Evolutionary conservation across 2,113 vertebrate genomes (phyloP).

Genomic region (Cyprinodon variegatus): DNA sequence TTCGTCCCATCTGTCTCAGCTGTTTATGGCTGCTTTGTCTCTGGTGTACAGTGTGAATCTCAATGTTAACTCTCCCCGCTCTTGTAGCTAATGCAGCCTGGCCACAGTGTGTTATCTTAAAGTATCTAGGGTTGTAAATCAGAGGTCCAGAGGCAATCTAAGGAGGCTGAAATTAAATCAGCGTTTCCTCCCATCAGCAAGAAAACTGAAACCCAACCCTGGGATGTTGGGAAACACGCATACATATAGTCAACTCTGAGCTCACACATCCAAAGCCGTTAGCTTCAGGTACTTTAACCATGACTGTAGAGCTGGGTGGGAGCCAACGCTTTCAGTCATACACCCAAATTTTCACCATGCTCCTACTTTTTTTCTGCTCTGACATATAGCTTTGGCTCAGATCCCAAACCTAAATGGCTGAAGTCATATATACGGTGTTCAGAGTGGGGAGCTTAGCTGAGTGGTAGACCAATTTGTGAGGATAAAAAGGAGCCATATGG

Average conservation of each 20-base stretch:
- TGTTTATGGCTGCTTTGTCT: slow-evolving; percentile 37
- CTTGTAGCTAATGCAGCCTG: slow-evolving; percentile 41
- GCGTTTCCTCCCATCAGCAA: slow-evolving; percentile 66
- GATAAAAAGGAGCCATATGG: slow-evolving; percentile 64
- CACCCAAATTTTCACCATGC: slow-evolving; percentile 66
- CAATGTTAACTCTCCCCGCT: slow-evolving; percentile 24
- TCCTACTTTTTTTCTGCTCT: slow-evolving; percentile 41
- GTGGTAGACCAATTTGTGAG: slow-evolving; percentile 63
- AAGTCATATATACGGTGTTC: slow-evolving; percentile 62
- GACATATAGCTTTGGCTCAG: slow-evolving; percentile 65
- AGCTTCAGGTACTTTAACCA: slow-evolving; percentile 50
- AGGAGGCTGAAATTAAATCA: slow-evolving; percentile 71
- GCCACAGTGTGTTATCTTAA: slow-evolving; percentile 53
- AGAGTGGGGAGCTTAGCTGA: slow-evolving; percentile 47
- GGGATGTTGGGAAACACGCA: slow-evolving; percentile 40
- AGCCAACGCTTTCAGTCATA: slow-evolving; percentile 67
- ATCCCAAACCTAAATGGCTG: slow-evolving; percentile 69
- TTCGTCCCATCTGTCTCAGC: slow-evolving; percentile 35
- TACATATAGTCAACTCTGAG: slow-evolving; percentile 16
- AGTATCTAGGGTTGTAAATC: slow-evolving; percentile 61
- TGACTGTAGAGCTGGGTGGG: slow-evolving; percentile 47
- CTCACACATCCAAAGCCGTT: slow-evolving; percentile 50
- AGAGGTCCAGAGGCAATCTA: slow-evolving; percentile 34
- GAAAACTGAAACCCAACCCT: slow-evolving; percentile 59
- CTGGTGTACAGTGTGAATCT: slow-evolving; percentile 21